Base-by-base conservation (phyloP, 2,888 invertebrate genomes). In the Chouioia cunea region DNA sequence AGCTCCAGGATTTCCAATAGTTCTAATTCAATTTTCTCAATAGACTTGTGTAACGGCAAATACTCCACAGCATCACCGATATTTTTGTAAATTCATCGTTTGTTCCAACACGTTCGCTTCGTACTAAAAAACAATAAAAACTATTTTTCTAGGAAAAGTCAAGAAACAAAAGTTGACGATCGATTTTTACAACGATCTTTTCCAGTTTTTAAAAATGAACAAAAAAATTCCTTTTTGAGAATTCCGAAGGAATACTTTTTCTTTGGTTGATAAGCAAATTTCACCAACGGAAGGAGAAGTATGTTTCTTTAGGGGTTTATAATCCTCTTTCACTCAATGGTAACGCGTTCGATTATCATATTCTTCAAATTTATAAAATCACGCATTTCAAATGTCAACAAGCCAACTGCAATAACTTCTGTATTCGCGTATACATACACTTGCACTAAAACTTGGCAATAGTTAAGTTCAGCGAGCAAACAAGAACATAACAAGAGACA, bases 71-170 rank as follows among this genome's bases (percentile, higher is more conserved):
- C 36, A 36, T 36, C 46, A 54, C 56, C 18, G 50, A 64, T 73
- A 73, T 73, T 73, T 73, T 67, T 70, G 64, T 67, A 70, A 63
- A 54, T 58, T 69, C 36, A 23, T 22, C 53, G 22, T 16, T 59
- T 43, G 23, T 54, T 50, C 44, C n/a, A n/a, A 22, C 54, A 18
- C 15, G 59, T 64, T 70, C 43, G 46, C 70, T 60, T 16, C 50
- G 53, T 70, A 46, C 16, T 20, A n/a, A 50, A 50, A 50, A 18
- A 8, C 16, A 59, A 56, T 18, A 44, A 43, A 64, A 72, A 54
- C 27, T 73, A 73, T 73, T 73, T 73, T 73, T 70, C 64, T 73
- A 73, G 47, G 16, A 36, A 57, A 57, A 52, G 48, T 10, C 60
- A 47, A 47, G 58, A 46, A 50, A 57, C 48, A 23, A 59, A 57